These are phyloP conservation scores for Dione vanillae DNA, from an alignment of 2,888 invertebrate genomes.

Conservation along the genomic window DNA sequence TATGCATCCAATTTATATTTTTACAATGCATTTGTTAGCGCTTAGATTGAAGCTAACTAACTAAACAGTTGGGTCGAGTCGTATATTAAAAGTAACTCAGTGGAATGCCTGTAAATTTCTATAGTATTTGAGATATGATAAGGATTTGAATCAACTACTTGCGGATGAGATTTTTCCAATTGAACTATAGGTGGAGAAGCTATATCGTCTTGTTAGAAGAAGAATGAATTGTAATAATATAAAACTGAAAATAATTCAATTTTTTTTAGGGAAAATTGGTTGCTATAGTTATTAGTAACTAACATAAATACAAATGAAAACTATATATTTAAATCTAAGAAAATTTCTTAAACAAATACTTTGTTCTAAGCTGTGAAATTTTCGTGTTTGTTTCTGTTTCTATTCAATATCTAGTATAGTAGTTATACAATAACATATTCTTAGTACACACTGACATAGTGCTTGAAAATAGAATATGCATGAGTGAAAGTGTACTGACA, in stretches of 20 bases:
- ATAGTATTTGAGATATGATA: too few species aligned
- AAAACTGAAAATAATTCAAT: too few species aligned
- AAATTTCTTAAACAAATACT: background rate
- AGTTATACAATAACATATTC: slow-evolving; percentile 1
- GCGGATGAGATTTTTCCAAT: too few species aligned
- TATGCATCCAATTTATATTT: background rate
- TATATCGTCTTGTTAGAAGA: too few species aligned
- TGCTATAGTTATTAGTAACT: too few species aligned
- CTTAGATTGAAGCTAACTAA: slow-evolving; percentile 3
- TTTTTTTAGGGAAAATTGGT: too few species aligned
- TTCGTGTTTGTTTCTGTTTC: background rate
- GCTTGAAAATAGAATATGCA: slow-evolving; percentile 38
- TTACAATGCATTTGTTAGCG: slow-evolving; percentile 10
- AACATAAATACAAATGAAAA: too few species aligned
- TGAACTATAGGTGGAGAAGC: too few species aligned
- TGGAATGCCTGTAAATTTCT: background rate
- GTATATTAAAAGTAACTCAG: background rate
- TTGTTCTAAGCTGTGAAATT: background rate
- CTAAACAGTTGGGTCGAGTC: background rate
- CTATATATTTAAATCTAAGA: background rate
- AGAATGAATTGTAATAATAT: too few species aligned
- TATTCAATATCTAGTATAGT: background rate
- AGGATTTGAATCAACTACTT: too few species aligned
- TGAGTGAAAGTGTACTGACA: slow-evolving; percentile 34
- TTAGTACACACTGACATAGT: slow-evolving; percentile 5